phyloP scores from a whole-genome alignment of 30 jellyfish, hydroid and myxozoan genomes.

The Calvadosia cruxmelitensis region DNA sequence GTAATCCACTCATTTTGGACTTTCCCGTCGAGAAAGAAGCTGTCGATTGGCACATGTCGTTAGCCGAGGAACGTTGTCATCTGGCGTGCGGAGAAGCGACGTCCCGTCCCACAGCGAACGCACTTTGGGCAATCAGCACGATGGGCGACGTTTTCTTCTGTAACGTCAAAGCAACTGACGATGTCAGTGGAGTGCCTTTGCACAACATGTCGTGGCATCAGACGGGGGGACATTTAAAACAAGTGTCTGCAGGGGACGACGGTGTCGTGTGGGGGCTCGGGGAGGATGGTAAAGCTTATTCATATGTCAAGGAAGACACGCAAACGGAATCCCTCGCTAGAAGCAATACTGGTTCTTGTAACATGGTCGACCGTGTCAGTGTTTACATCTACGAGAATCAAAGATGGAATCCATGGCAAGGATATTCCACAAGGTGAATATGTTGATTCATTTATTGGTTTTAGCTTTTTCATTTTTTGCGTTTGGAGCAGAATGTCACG shows the following conservation, averaged over 20 bases:
- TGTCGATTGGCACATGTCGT: constrained; percentile 50
- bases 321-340: background rate
- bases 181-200: background rate
- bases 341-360: constrained; percentile 7
- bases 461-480: too few relatives aligned
- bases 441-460: too few relatives aligned
- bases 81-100: constrained; percentile 5
- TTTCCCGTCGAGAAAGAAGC: constrained; percentile 53
- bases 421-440: constrained; percentile 81
- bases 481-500: too few relatives aligned
- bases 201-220: constrained; percentile 35
- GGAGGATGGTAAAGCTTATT: constrained; percentile 69
- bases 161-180: background rate
- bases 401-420: constrained; percentile 91
- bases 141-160: constrained; percentile 70
- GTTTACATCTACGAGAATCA: constrained; percentile 60
- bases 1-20: constrained; percentile 30
- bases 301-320: constrained; percentile 3
- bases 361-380: constrained; percentile 28
- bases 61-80: constrained; percentile 33
- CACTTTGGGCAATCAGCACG: constrained; percentile 62
- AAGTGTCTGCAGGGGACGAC: constrained; percentile 57
- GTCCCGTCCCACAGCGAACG: constrained; percentile 7
- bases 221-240: constrained; percentile 60
- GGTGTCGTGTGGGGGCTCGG: constrained; percentile 86